Conservation (phyloP, 2,888 invertebrate species). For the Pterostichus madidus region DNA sequence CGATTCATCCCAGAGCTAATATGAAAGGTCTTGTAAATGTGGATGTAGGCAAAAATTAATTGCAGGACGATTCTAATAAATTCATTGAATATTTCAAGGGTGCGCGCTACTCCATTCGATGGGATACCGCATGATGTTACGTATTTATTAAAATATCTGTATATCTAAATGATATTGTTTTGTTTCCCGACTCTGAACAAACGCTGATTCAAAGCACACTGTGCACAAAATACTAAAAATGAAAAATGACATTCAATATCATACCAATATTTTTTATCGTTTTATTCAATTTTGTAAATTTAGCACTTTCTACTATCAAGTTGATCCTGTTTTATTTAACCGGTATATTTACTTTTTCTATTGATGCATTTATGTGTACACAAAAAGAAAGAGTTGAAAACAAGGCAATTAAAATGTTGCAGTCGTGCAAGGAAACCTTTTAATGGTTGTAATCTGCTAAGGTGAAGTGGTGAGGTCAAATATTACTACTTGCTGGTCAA, state of each 20-base stretch:
- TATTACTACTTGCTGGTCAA: constrained; percentile 17
- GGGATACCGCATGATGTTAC: too few relatives aligned
- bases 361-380: neutral
- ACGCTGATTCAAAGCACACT: constrained; percentile 34
- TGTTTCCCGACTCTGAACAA: constrained; percentile 6
- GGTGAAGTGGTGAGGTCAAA: constrained; percentile 60
- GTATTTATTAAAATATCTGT: neutral
- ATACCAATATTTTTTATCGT: constrained; percentile 20
- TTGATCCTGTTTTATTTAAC: constrained; percentile 38
- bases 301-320: constrained; percentile 27
- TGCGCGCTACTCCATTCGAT: too few relatives aligned
- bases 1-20: too few relatives aligned
- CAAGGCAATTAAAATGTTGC: constrained; percentile 12
- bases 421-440: constrained; percentile 42
- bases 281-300: constrained; percentile 46
- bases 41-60: too few relatives aligned
- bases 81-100: too few relatives aligned
- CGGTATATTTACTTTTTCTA: too few relatives aligned
- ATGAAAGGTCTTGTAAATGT: too few relatives aligned
- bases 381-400: constrained; percentile 18
- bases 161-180: constrained; percentile 9
- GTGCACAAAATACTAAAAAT: constrained; percentile 40
- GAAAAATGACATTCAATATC: constrained; percentile 44
- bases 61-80: too few relatives aligned
- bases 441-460: constrained; percentile 50